Evolutionary conservation across 2,888 invertebrate species (phyloP).

Genomic region (Eupithecia abbreviata): DNA sequence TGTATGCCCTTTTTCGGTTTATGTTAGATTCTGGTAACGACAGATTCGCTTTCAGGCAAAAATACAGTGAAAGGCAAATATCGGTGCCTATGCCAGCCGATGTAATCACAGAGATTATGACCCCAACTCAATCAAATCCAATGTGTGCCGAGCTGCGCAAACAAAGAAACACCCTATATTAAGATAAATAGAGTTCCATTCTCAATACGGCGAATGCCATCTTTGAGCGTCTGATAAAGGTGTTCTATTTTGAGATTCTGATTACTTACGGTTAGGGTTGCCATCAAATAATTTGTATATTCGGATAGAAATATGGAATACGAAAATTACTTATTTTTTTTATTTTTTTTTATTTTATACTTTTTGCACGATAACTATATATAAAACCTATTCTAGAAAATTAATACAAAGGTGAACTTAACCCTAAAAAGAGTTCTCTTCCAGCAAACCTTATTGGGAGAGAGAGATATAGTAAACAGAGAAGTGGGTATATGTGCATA

Average conservation of each 20-base stretch:
- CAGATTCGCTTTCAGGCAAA: too few species aligned
- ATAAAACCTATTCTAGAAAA: too few species aligned
- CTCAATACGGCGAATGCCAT: neutral
- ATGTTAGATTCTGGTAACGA: too few species aligned
- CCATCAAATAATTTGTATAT: constrained; percentile 3
- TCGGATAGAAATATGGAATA: neutral
- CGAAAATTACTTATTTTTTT: neutral
- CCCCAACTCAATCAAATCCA: neutral
- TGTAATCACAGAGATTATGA: neutral
- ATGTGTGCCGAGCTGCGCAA: neutral
- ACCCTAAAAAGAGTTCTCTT: too few species aligned
- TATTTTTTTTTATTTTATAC: too few species aligned
- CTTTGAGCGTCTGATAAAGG: constrained; percentile 2
- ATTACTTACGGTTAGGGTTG: constrained; percentile 1
- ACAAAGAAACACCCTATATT: neutral
- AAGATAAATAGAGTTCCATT: neutral
- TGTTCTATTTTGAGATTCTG: constrained; percentile 3
- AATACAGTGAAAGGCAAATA: too few species aligned
- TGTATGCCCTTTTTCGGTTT: neutral
- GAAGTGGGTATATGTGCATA: too few species aligned
- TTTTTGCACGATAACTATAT: too few species aligned
- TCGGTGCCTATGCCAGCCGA: neutral
- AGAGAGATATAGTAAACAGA: too few species aligned
- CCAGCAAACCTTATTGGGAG: too few species aligned
- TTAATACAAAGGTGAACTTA: too few species aligned